Base-by-base conservation (phyloP, 2,888 invertebrate genomes). In the Phlogophora meticulosa region DNA sequence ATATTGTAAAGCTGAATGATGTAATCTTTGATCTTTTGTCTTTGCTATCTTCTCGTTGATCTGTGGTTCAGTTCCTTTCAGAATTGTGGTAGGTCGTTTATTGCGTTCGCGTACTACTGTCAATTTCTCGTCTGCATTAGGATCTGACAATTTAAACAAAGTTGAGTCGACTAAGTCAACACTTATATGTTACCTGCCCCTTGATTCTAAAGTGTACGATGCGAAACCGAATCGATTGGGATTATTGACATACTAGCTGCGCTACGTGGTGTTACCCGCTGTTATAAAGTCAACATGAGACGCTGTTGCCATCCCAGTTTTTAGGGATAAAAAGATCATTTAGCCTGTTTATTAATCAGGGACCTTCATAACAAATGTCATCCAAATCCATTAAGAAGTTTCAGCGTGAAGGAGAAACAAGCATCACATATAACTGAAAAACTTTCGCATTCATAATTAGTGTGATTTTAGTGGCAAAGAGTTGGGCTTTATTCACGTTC, bases 21-120 rank as follows among this genome's bases (percentile, higher is more conserved):
- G 91, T 86, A 91, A 91, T 85, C 82, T 75, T 72, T 52, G 7
- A 61, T 78, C 80, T 80, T 83, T 84, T 85, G 84, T 84, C 72
- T 73, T 48, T 66, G 58, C 55, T 81, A 79, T 76, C 69, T 69
- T 60, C 74, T 58, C 65, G 61, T 48, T 69, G 46, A 64, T 79
- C 73, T 77, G 48, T 67, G 71, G 49, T n/a, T 78, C 76, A 70
- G 69, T 72, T 67, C 72, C 62, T 76, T 78, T 55, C 69, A 40
- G 56, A 48, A 58, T 86, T 89, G 89, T 80, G 88, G 88, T 90
- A 87, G 90, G 90, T 89, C 88, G 76, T 85, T 74, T 81, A 70
- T 80, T 60, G 63, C 48, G 64, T 87, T 88, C 85, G 83, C 88
- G 83, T 76, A 67, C 66, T 76, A 70, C 81, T 84, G 88, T 81